Evolutionary conservation across 2,888 invertebrate species (phyloP), one percentile per base, ranked within the genome.

Genomic region (Frankliniella intonsa): DNA sequence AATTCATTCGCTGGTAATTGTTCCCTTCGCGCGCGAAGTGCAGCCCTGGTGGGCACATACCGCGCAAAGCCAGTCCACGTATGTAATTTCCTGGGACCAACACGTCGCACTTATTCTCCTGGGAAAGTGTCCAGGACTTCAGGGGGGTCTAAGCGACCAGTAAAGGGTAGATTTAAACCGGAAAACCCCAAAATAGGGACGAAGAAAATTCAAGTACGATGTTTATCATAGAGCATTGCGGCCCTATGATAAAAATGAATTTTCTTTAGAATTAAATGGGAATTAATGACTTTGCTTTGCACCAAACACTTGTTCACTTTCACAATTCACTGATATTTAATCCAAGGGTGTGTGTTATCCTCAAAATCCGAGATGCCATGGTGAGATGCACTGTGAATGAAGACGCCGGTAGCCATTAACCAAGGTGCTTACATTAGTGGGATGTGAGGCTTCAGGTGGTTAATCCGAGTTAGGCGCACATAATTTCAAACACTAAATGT

Each of bases 361-460:
- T 76, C 69, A 76, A 76, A 22, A 76, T 76, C 25, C 69, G 22
- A 25, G 69, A 22, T 22, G n/a, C 22, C 22, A 76, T 76, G 22
- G 10, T 25, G 69, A 76, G 25, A 22, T 76, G 69, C 55, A 19
- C 11, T 14, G 69, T 10, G 25, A 22, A 17, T 12, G 11, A 22
- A 22, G 69, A 76, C 69, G 69, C 69, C 69, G 69, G 69, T 25
- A 76, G 69, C 69, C 25, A 76, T 76, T 55, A 76, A 76, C 69
- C 69, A 25, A 22, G 22, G 25, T 22, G 69, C 69, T 76, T 76
- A 76, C 69, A 25, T 25, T 8, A 12, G 69, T 76, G 69, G 69
- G 69, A 76, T 12, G 25, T 76, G 25, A 10, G 62, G 9, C 55
- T 55, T 55, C 55, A 76, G 69, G 62, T 14, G 17, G 62, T 17